Percentiles rank a stretch among this genome's conserved stretches.
These are phyloP conservation scores for Penaeus vannamei DNA, from an alignment of 1,140 invertebrate genomes.

Conservation along the genomic window DNA sequence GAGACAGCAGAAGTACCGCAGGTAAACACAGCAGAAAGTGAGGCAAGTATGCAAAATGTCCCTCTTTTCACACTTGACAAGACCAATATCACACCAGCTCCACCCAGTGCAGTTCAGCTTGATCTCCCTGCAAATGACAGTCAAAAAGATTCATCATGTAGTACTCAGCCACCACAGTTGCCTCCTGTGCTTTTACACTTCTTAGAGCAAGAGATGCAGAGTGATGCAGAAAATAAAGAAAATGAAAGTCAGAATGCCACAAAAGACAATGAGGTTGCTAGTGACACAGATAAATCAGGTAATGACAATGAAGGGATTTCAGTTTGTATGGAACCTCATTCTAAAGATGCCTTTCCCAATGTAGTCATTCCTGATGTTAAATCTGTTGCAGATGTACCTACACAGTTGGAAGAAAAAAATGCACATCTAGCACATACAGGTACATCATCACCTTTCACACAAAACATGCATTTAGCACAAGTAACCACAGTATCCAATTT, in stretches of 20 bases:
- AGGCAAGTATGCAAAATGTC: neutral
- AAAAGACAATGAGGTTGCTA: neutral
- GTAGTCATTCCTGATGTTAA: no score
- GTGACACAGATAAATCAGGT: neutral
- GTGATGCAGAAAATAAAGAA: slow-evolving; percentile 43
- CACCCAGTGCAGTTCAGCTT: no score
- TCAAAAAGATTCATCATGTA: neutral
- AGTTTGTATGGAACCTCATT: neutral
- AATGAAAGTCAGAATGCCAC: slow-evolving; percentile 18
- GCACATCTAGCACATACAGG: no score
- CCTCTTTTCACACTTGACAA: no score
- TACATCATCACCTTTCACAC: neutral
- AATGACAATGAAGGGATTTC: no score
- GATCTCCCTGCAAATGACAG: neutral
- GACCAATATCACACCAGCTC: no score
- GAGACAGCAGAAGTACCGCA: neutral
- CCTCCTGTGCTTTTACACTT: slow-evolving; percentile 32
- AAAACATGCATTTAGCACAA: neutral
- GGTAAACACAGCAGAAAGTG: neutral
- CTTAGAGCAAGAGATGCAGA: slow-evolving; percentile 44
- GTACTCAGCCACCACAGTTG: slow-evolving; percentile 39
- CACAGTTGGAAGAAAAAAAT: no score
- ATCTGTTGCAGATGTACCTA: no score
- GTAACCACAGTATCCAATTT: no score
- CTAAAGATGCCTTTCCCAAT: no score